A percentile compares a stretch with the other conserved stretches of the same genome.
phyloP scores from a whole-genome alignment of 2,797 vertebrate genomes.

The Sylvia borin region DNA sequence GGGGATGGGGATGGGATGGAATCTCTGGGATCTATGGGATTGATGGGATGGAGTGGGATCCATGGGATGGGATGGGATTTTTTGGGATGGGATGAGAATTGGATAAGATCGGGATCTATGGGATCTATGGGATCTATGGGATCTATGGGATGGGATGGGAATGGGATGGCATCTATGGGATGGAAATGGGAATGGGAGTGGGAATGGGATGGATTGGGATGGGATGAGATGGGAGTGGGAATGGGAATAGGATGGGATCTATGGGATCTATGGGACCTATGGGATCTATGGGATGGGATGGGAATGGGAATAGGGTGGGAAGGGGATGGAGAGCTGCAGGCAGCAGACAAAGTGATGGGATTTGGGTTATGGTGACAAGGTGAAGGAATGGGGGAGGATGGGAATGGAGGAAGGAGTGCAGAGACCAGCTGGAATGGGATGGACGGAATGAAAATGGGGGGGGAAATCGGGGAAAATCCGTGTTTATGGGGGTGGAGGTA shows the following conservation, averaged over 20 bases:
- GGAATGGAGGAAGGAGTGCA: not conserved
- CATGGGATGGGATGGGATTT: too few relatives aligned
- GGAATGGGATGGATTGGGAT: too few relatives aligned
- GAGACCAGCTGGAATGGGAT: not conserved
- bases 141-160: not conserved
- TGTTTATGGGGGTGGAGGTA: fast-evolving
- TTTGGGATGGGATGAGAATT: not conserved
- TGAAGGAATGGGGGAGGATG: not conserved
- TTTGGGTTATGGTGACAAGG: fast-evolving
- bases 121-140: not conserved
- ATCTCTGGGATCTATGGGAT: too few relatives aligned
- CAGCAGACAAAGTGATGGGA: fast-evolving
- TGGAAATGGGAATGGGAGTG: not conserved
- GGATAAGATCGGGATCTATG: too few relatives aligned
- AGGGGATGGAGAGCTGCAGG: too few relatives aligned
- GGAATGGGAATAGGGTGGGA: not conserved
- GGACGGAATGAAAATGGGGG: fast-evolving
- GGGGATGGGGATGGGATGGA: too few relatives aligned
- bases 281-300: not conserved
- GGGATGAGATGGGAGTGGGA: not conserved
- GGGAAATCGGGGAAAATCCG: fast-evolving
- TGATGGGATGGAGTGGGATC: too few relatives aligned
- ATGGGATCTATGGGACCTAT: too few relatives aligned
- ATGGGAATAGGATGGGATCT: not conserved
- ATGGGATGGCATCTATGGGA: too few relatives aligned